Percentiles rank a stretch among this genome's conserved stretches.
These are phyloP conservation scores for Eristalinus sepulchralis DNA, from an alignment of 2,888 invertebrate species.

Conservation along the genomic window DNA sequence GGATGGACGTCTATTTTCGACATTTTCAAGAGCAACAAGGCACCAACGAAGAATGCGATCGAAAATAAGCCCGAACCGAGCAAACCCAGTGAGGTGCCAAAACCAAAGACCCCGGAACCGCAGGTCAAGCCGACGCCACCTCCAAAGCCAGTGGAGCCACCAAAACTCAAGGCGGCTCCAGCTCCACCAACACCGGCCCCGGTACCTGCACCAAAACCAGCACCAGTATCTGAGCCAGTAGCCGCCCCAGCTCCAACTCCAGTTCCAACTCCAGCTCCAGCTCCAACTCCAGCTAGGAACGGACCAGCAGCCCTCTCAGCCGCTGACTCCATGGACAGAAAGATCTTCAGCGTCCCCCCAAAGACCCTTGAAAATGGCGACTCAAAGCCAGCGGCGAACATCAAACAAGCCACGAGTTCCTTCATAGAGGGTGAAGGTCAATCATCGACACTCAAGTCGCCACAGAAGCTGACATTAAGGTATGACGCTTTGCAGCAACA, in stretches of 20 bases:
- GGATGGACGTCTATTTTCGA: conserved; percentile 78
- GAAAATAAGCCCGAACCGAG: conserved; percentile 71
- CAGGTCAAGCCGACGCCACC: conserved; percentile 21
- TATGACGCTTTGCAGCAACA: conserved; percentile 46
- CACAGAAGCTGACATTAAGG: conserved; percentile 72
- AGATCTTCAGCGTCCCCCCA: conserved; percentile 74
- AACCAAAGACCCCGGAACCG: conserved; percentile 65
- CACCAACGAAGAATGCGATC: conserved; percentile 75
- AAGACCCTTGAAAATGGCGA: conserved; percentile 75
- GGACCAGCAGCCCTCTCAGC: conserved; percentile 35
- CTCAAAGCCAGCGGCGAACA: conserved; percentile 72
- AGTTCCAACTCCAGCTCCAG: conserved; percentile 52
- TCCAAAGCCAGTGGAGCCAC: conserved; percentile 27
- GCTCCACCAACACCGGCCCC: conserved; percentile 68
- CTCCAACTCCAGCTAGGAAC: conserved; percentile 57
- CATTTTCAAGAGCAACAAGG: conserved; percentile 78
- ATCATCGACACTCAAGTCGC: conserved; percentile 73
- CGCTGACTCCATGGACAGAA: conserved; percentile 74
- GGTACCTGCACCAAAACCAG: conserved; percentile 35
- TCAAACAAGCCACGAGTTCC: conserved; percentile 78
- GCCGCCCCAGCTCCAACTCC: conserved; percentile 58
- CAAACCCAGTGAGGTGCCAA: conserved; percentile 54
- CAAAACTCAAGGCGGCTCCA: conserved; percentile 53
- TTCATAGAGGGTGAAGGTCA: conserved; percentile 77
- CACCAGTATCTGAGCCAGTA: conserved; percentile 28